These are phyloP conservation scores for Ommatoiulus sabulosus DNA, from an alignment of 2,888 invertebrate species.

Conservation along the genomic window DNA sequence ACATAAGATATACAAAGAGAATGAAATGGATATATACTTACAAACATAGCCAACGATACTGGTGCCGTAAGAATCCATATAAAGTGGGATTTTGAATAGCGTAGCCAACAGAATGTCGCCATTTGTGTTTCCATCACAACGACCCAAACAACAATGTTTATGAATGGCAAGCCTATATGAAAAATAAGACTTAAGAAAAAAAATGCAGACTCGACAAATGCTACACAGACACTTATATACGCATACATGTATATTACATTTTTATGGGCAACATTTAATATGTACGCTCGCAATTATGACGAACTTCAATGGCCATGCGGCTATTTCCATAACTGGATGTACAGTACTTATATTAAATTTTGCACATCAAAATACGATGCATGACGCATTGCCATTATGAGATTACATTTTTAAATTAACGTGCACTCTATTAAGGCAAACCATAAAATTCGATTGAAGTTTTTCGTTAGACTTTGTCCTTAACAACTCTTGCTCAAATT, in stretches of 20 bases:
- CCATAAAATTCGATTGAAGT: neutral
- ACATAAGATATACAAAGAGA: neutral
- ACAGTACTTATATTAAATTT: neutral
- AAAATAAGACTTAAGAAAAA: neutral
- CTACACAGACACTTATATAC: neutral
- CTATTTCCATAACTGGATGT: neutral
- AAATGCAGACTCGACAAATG: neutral
- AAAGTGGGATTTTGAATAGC: conserved; percentile 64
- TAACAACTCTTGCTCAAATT: too few relatives aligned
- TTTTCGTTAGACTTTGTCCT: too few relatives aligned
- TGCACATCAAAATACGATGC: neutral
- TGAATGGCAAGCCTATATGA: conserved; percentile 67
- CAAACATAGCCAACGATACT: conserved; percentile 65
- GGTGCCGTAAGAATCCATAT: conserved; percentile 66
- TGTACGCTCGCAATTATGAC: neutral
- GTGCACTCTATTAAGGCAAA: neutral
- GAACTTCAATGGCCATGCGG: neutral
- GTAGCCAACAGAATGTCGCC: conserved; percentile 64
- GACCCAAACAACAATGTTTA: conserved; percentile 69
- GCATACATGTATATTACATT: neutral
- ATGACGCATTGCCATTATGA: neutral
- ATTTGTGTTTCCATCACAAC: conserved; percentile 64
- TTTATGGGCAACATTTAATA: neutral
- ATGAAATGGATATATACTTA: conserved; percentile 61
- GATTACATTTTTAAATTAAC: neutral